Evolutionary conservation across 2,888 invertebrate species (phyloP).

Genomic region (Allolobophora icterica): DNA sequence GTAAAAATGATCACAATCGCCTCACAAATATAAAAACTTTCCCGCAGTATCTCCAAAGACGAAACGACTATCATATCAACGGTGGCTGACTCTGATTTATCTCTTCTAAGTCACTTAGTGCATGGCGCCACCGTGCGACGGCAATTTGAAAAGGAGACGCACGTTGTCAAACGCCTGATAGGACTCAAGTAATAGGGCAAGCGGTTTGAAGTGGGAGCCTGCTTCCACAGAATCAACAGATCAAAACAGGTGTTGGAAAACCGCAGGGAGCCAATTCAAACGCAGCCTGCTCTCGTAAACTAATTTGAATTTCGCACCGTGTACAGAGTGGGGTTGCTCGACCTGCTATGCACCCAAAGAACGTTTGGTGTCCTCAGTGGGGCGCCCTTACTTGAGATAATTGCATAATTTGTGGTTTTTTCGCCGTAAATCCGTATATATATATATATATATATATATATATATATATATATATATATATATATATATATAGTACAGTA

Average conservation of each 20-base stretch:
- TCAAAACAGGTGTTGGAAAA: neutral
- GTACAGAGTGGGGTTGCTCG: neutral
- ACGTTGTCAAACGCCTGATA: neutral
- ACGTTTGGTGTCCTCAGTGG: slow-evolving; percentile 13
- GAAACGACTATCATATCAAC: slow-evolving; percentile 1
- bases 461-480: no score
- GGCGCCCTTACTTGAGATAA: neutral
- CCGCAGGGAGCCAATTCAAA: slow-evolving; percentile 6
- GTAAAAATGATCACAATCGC: neutral
- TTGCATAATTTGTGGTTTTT: neutral
- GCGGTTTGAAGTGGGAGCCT: neutral
- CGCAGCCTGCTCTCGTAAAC: neutral
- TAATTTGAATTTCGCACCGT: neutral
- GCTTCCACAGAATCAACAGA: neutral
- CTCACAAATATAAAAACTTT: neutral
- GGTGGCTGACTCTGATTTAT: neutral
- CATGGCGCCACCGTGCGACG: neutral
- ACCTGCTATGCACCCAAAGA: neutral
- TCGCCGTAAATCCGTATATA: neutral
- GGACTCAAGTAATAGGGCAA: neutral
- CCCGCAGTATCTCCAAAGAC: neutral
- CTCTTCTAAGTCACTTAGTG: neutral
- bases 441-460: neutral
- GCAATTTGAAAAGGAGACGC: neutral
- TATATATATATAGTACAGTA: neutral